phyloP scores from a whole-genome alignment of 1,140 invertebrate species.

The Neodiprion fabricii region DNA sequence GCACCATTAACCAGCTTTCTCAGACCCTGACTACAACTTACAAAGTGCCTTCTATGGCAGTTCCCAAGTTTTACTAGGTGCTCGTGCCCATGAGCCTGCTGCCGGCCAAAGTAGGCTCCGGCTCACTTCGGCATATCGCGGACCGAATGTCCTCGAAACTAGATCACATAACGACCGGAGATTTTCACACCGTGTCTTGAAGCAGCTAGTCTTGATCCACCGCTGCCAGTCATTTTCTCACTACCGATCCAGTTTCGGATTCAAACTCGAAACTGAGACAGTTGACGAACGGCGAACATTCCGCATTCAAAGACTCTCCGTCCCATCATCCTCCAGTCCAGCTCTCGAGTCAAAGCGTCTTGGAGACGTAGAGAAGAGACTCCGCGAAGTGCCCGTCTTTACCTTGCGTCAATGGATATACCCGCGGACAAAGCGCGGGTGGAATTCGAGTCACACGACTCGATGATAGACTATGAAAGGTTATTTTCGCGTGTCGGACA shows the following conservation, averaged over 20 bases:
- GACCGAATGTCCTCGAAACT: conserved; percentile 34
- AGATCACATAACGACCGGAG: conserved; percentile 32
- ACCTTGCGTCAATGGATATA: no score
- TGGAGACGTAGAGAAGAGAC: no score
- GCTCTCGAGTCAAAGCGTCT: no score
- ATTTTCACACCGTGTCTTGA: no score
- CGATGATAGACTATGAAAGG: no score
- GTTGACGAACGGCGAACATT: conserved; percentile 18
- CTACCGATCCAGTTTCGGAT: conserved; percentile 2
- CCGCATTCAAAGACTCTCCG: conserved; percentile 10
- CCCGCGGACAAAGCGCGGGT: no score
- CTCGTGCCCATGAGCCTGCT: conserved; percentile 16
- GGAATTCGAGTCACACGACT: no score
- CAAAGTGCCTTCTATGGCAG: conserved; percentile 31
- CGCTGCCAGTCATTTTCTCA: neutral
- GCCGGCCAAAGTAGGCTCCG: neutral
- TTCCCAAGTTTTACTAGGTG: conserved; percentile 31
- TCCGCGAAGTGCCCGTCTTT: no score
- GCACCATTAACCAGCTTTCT: neutral
- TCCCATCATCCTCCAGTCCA: neutral
- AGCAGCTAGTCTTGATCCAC: conserved; percentile 14
- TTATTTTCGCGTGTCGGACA: no score
- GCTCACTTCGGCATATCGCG: conserved; percentile 26
- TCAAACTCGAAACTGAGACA: conserved; percentile 15
- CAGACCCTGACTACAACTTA: conserved; percentile 21